Base-by-base conservation (phyloP, 2,797 vertebrate species). In the Cichlasoma orientale region DNA sequence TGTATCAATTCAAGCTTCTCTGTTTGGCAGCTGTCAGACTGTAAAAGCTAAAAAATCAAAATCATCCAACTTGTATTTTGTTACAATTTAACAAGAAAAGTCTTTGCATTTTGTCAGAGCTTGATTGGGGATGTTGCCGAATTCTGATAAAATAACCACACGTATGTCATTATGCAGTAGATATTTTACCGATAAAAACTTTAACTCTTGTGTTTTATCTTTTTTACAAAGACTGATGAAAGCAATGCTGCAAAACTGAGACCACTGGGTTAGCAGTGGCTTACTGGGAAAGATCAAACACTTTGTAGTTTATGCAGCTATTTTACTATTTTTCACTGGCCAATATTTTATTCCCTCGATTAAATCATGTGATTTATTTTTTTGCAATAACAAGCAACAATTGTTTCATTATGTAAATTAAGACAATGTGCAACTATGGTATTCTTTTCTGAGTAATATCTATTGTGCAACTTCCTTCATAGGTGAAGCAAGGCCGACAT, bases 31-130 rank as follows among this genome's bases (percentile, higher is more conserved):
- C 0, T 50, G 41, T 47, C 47, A 50, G 19, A 47, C 41, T 29
- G 18, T 27, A 27, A 66, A 47, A 47, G 25, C 38, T 19, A 44
- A 6, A 1, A 19, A 47, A 19, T 27, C 14, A 11, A 66, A 27
- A 25, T 47, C 23, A 4, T 47, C 41, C 10, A 66, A 11, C n/a
- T 36, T 44, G 5, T 41, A 38, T 27, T 50, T 47, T 52, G 55
- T 16, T 36, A 14, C 8, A 25, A 18, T 69, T n/a, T 27, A 2
- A 55, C 14, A 55, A 23, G 29, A 36, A 56, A 25, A 0, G n/a
- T 31, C 19, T 27, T 66, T 72, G 66, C 63, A 5, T 69, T 41
- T 29, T 73, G 76, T 82, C 71, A 72, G 14, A 57, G 23, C 9
- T 55, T 54, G 27, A 61, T 78, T 74, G 0, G 1, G 73, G 38